These are phyloP conservation scores for Nysson spinosus DNA, from an alignment of 2,888 invertebrate species.

Conservation along the genomic window DNA sequence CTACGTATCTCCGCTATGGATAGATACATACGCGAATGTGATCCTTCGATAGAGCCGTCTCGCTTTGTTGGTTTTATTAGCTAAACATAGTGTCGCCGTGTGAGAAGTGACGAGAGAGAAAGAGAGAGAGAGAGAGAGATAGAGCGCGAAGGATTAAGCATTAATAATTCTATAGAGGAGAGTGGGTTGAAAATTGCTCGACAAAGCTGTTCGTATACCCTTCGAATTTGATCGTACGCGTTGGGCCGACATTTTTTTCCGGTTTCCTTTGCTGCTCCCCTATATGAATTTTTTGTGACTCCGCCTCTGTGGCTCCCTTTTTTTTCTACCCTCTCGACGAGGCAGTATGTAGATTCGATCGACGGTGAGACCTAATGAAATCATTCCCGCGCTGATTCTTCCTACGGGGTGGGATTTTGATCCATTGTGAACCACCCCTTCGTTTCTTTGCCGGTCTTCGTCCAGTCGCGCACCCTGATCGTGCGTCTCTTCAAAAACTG, in stretches of 20 bases:
- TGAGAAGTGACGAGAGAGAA: too few relatives aligned
- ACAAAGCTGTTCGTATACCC: too few relatives aligned
- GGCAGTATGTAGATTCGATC: conserved; percentile 35
- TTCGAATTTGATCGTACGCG: not conserved
- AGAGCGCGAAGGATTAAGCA: too few relatives aligned
- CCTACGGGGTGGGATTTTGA: conserved; percentile 65
- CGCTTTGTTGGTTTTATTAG: too few relatives aligned
- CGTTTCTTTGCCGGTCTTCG: conserved; percentile 49
- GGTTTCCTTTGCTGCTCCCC: conserved; percentile 27
- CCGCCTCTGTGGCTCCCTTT: conserved; percentile 41
- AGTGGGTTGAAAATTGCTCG: too few relatives aligned
- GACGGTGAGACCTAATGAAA: conserved; percentile 69
- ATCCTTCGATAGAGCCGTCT: too few relatives aligned
- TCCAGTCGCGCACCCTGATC: conserved; percentile 37
- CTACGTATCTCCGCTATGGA: too few relatives aligned
- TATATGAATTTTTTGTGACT: conserved; percentile 47
- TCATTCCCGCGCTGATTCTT: conserved; percentile 66
- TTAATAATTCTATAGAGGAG: too few relatives aligned
- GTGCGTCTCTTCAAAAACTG: conserved; percentile 50
- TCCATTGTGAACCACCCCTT: conserved; percentile 54
- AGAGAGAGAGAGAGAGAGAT: too few relatives aligned
- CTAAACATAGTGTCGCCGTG: too few relatives aligned
- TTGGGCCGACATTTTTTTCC: conserved; percentile 47
- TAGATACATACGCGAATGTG: too few relatives aligned
- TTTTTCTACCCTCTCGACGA: conserved; percentile 23